Evolutionary conservation across 1,140 invertebrate genomes (phyloP).

Genomic region (Wasmannia auropunctata): DNA sequence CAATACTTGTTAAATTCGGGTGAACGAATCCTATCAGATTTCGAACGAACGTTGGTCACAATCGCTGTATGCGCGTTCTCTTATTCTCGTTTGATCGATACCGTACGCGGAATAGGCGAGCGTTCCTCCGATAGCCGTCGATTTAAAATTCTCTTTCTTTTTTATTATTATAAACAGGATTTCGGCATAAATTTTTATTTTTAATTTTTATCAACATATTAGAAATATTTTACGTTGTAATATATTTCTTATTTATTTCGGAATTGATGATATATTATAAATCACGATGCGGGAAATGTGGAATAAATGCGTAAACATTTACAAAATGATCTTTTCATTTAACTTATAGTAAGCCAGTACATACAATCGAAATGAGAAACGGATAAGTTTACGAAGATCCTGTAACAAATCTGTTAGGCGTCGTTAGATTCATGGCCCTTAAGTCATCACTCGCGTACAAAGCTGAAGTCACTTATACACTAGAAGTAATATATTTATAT

Average conservation of each 20-base stretch:
- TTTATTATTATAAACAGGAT: not conserved
- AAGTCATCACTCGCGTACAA: constrained; percentile 23
- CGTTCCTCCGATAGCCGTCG: not conserved
- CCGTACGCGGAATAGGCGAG: not conserved
- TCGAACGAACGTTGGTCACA: not conserved
- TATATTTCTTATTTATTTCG: not conserved
- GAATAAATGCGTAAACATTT: constrained; percentile 10
- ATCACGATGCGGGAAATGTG: not conserved
- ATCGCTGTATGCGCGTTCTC: not conserved
- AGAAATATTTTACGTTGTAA: not conserved
- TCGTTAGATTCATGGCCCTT: constrained; percentile 10
- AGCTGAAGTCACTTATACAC: constrained; percentile 37
- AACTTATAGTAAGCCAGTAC: constrained; percentile 27
- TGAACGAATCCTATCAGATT: not conserved
- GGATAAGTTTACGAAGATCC: not conserved
- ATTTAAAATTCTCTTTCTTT: not conserved
- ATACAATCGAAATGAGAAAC: constrained; percentile 23
- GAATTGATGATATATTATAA: not conserved
- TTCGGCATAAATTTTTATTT: not conserved
- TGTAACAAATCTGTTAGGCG: constrained; percentile 46
- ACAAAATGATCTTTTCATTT: constrained; percentile 38
- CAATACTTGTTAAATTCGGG: not conserved
- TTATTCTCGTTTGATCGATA: constrained; percentile 32
- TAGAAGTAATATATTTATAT: constrained; percentile 50
- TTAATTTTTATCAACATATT: not conserved